A percentile compares a stretch with the other conserved stretches of the same genome.
Conservation (phyloP, 2,888 invertebrate genomes). For the Exephanes ischioxanthus region DNA sequence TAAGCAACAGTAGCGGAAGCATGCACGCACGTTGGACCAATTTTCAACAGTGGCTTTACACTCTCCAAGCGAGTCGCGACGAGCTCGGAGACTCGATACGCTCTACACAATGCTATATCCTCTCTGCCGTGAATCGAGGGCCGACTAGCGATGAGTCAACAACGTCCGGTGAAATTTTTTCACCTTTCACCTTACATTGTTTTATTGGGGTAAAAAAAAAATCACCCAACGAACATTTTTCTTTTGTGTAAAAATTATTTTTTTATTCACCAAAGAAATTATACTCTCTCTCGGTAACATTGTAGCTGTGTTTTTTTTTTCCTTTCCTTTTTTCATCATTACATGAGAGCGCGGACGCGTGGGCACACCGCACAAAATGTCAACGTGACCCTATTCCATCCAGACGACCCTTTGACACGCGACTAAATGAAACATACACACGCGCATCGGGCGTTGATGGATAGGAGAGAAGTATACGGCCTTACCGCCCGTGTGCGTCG, state of each 20-base stretch:
- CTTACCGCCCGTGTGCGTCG: not conserved
- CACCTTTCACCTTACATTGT: not conserved
- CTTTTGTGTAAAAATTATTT: not conserved
- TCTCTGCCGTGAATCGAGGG: not conserved
- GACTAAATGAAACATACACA: conserved; percentile 68
- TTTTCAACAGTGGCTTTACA: conserved; percentile 5
- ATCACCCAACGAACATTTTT: not conserved
- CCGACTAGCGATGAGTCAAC: not conserved
- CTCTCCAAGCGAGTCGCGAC: not conserved
- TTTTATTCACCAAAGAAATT: not conserved
- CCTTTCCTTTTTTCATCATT: not conserved
- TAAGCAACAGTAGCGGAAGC: conserved; percentile 28
- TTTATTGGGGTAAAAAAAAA: not conserved
- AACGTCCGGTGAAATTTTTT: conserved; percentile 1
- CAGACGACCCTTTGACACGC: conserved; percentile 77
- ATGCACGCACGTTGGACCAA: conserved; percentile 3
- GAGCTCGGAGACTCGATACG: not conserved
- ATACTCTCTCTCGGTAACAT: not conserved
- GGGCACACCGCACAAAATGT: conserved; percentile 74
- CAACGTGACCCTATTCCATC: conserved; percentile 75
- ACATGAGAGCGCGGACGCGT: conserved; percentile 65
- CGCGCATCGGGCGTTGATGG: conserved; percentile 17
- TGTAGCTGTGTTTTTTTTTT: not conserved
- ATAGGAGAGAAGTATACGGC: conserved; percentile 17
- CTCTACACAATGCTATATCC: not conserved